These are phyloP conservation scores for Teinopalpus imperialis DNA, from an alignment of 2,888 invertebrate species.

Conservation along the genomic window DNA sequence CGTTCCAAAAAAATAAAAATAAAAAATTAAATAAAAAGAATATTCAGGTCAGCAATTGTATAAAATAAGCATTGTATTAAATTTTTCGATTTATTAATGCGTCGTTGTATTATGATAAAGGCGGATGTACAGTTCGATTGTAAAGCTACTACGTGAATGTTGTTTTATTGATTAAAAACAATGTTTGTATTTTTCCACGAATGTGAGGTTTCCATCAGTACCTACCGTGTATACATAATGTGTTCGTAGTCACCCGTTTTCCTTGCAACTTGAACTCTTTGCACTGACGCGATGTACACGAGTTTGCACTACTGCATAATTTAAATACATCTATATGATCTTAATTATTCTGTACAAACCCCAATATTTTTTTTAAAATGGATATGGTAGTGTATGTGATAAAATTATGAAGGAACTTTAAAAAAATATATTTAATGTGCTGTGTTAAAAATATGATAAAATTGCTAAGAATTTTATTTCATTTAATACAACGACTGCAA, in stretches of 20 bases:
- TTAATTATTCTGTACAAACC: too few relatives aligned
- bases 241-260: slow-evolving; percentile 14
- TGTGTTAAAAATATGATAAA: too few relatives aligned
- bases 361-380: too few relatives aligned
- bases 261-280: slow-evolving; percentile 38
- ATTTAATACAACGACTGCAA: too few relatives aligned
- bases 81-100: slow-evolving; percentile 1
- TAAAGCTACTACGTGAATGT: not conserved
- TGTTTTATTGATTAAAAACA: slow-evolving; percentile 15
- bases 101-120: not conserved
- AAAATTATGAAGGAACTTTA: too few relatives aligned
- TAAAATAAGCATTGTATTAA: not conserved
- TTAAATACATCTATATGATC: too few relatives aligned
- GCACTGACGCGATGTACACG: slow-evolving; percentile 25
- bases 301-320: slow-evolving; percentile 22
- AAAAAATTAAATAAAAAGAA: too few relatives aligned
- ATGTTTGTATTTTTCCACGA: slow-evolving; percentile 27
- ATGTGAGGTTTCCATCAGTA: slow-evolving; percentile 15
- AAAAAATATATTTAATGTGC: too few relatives aligned
- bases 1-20: too few relatives aligned
- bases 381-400: too few relatives aligned
- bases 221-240: slow-evolving; percentile 7
- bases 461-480: too few relatives aligned
- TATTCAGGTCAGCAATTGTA: too few relatives aligned
- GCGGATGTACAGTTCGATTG: slow-evolving; percentile 3